Conservation (phyloP, 2,113 vertebrate species). For the Motacilla alba region DNA sequence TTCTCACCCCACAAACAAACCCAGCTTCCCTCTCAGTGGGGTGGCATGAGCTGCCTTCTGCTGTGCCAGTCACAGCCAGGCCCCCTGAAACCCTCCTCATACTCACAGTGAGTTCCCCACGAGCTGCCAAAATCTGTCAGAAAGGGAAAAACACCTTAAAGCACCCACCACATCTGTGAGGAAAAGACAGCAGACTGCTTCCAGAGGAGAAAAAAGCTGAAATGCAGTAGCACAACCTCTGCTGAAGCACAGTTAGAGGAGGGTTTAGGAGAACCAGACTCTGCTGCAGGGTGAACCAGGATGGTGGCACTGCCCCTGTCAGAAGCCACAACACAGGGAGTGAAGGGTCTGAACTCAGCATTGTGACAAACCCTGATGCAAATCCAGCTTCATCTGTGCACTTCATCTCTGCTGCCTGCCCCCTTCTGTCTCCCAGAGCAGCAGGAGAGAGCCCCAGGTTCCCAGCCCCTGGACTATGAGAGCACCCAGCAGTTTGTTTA, state of each 20-base stretch:
- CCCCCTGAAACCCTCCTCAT: background rate
- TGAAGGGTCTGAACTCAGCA: background rate
- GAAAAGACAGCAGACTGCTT: background rate
- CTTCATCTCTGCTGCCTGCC: background rate
- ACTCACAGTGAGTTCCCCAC: background rate
- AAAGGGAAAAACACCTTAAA: background rate
- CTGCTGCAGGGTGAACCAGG: background rate
- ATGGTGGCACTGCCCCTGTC: background rate
- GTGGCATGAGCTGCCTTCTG: background rate
- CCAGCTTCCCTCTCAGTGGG: background rate
- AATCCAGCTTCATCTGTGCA: background rate
- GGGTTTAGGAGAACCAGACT: background rate
- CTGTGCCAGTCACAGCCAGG: background rate
- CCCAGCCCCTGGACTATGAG: background rate
- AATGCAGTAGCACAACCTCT: background rate
- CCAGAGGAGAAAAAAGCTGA: background rate
- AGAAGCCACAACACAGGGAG: background rate
- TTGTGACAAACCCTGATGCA: background rate
- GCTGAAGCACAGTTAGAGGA: background rate
- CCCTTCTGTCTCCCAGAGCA: background rate
- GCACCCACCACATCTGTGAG: background rate
- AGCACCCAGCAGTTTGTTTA: background rate
- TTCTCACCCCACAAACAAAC: background rate
- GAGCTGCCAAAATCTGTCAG: background rate
- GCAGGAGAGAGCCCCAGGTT: background rate